Evolutionary conservation across 1,140 invertebrate genomes (phyloP).

Genomic region (Manduca sexta): DNA sequence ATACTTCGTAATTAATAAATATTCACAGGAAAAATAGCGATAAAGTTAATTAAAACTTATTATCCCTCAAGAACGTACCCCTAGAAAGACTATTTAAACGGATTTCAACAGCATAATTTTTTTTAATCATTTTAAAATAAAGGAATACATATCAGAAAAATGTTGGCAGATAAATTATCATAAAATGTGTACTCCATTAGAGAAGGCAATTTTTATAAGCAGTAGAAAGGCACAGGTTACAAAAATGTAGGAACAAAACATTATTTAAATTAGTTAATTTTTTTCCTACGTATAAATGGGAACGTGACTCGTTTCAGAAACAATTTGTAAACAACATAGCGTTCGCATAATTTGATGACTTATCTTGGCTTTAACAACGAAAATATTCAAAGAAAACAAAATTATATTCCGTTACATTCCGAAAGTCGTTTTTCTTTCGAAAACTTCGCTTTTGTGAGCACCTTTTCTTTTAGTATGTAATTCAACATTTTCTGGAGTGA

Average conservation of each 20-base stretch:
- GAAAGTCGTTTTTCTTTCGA: slow-evolving; percentile 23
- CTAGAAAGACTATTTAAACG: too few relatives aligned
- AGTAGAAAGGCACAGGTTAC: not conserved
- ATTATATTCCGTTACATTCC: slow-evolving; percentile 27
- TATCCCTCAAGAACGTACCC: too few relatives aligned
- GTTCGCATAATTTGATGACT: slow-evolving; percentile 47
- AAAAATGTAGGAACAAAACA: slow-evolving; percentile 9
- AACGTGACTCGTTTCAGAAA: slow-evolving; percentile 43
- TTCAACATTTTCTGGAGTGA: slow-evolving; percentile 6
- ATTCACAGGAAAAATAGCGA: too few relatives aligned
- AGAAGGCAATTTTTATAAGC: not conserved
- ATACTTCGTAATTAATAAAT: too few relatives aligned
- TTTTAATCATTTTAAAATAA: too few relatives aligned
- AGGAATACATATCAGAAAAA: too few relatives aligned
- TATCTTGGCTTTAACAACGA: slow-evolving; percentile 36
- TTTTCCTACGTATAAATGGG: slow-evolving; percentile 28
- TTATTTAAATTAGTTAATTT: slow-evolving; percentile 44
- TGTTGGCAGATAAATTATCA: too few relatives aligned
- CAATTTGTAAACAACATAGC: slow-evolving; percentile 51
- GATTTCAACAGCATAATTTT: too few relatives aligned
- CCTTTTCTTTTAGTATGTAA: slow-evolving; percentile 2
- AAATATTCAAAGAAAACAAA: slow-evolving; percentile 31
- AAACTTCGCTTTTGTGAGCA: slow-evolving; percentile 12
- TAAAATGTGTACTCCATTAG: too few relatives aligned
- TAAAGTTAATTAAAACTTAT: too few relatives aligned